Percentiles rank a stretch among this genome's conserved stretches.
phyloP scores from a whole-genome alignment of 2,113 vertebrate genomes.

The Agelaius tricolor region DNA sequence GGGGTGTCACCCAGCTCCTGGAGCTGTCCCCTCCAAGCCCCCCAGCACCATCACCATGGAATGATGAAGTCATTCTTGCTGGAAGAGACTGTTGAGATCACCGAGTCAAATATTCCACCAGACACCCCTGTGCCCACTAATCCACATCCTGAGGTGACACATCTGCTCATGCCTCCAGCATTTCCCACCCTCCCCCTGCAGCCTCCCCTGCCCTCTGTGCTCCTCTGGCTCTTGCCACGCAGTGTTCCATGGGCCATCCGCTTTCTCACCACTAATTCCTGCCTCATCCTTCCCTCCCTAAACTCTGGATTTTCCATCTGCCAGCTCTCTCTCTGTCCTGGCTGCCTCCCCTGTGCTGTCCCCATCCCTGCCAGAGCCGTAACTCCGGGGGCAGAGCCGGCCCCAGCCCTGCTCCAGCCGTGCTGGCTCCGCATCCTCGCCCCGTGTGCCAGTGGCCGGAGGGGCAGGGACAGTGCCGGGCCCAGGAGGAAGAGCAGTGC shows the following conservation, averaged over 20 bases:
- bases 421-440: background rate
- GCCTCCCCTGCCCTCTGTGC: background rate
- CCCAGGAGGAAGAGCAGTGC: accelerated
- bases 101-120: accelerated
- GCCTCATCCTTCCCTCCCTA: background rate
- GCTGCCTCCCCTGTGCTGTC: accelerated
- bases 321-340: accelerated
- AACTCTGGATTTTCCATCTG: background rate
- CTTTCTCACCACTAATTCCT: background rate
- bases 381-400: background rate
- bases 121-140: accelerated
- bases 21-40: too few relatives aligned
- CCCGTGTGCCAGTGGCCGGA: background rate
- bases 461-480: too few relatives aligned
- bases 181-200: background rate
- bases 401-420: accelerated
- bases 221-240: background rate
- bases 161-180: background rate
- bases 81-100: background rate
- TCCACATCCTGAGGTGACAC: background rate
- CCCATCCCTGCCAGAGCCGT: background rate
- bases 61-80: background rate
- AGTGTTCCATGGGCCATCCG: accelerated
- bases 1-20: background rate
- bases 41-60: background rate